Evolutionary conservation across 37 sponge, comb jelly and placozoan genomes (phyloP), one percentile per base, ranked within the genome.

Genomic region (Petrosia ficiformis): DNA sequence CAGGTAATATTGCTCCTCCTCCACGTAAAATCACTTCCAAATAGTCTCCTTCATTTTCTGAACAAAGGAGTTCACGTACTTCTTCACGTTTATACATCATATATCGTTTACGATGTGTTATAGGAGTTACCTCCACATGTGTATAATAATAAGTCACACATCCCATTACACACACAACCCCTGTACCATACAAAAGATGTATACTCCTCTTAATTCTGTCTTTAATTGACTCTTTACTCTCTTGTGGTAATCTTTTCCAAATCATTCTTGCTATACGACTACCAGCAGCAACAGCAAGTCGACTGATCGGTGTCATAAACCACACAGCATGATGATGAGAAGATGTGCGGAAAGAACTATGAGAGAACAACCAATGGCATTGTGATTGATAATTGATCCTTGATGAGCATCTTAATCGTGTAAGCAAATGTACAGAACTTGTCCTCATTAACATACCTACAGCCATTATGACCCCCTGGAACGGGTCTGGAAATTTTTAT

Each of bases 81-180:
- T 82, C 52, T 10, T 59, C 63, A 2, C 82, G 38, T 0, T 65
- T 29, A 35, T 82, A 73, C 75, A 82, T 88, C 33, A 88, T 67
- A 35, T 82, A 82, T 0, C 88, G 82, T 28, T 37, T 74, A 44
- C 88, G 66, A 0, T 61, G 25, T 2, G 88, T 88, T 39, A 88
- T 66, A 36, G 88, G 88, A 39, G 83, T 67, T 26, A 59, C 43
- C 48, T 88, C 83, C 1, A 88, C 42, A 56, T 88, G 88, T 19
- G 35, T 28, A 24, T 16, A 16, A 42, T 82, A 88, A 58, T 65
- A 88, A 16, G 40, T 64, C 1, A 66, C 25, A 5, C 79, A 72
- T 32, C 74, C 48, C 3, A 40, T 14, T 0, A 43, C 30, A 25
- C 70, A 19, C 11, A 74, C 14, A 10, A 74, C 83, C 2, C 65